Evolutionary conservation across 2,888 invertebrate genomes (phyloP), one percentile per base, ranked within the genome.

Genomic region (Dryococelus australis): DNA sequence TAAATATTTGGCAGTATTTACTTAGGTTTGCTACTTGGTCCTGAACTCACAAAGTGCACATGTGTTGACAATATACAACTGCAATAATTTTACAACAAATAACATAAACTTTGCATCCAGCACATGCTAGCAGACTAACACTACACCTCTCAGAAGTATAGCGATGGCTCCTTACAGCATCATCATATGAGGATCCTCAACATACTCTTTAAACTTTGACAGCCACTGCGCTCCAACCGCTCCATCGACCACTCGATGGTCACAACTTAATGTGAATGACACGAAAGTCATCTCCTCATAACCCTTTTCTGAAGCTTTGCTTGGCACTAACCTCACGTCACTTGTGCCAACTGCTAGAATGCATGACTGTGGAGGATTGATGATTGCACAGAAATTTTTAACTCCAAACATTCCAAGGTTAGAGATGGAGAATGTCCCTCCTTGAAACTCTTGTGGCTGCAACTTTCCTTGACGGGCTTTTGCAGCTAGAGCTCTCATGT

Each of bases 151-250:
- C 13, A 65, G 24, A 16, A 65, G 20, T 20, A 65, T 24, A 65
- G 24, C 8, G 16, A 65, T n/a, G 20, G 51, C 51, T 83, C 1
- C 35, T 91, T 96, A 99, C 91, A 99, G 94, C 89, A 99, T 95
- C 97, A 99, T 99, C 89, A 96, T 96, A 90, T 96, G 95, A 43
- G 99, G 99, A 91, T 98, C 97, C 93, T 99, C 99, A 90, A 99
- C 93, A 92, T 95, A 96, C 88, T 95, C 95, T 90, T 96, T 96
- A 94, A 99, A 98, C 86, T 96, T 96, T 91, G 96, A 94, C 91
- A 99, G 94, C 99, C 99, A 99, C 92, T 96, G 95, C 3, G 99
- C 99, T 87, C 99, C 99, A 8, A 99, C 97, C 90, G 99, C 99
- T 85, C 99, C 99, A 93, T 99, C 99, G 12, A 99, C 97, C 43